Evolutionary conservation across 2,888 invertebrate genomes (phyloP), one percentile per base, ranked within the genome.

Genomic region (Siphonodentalium dalli): DNA sequence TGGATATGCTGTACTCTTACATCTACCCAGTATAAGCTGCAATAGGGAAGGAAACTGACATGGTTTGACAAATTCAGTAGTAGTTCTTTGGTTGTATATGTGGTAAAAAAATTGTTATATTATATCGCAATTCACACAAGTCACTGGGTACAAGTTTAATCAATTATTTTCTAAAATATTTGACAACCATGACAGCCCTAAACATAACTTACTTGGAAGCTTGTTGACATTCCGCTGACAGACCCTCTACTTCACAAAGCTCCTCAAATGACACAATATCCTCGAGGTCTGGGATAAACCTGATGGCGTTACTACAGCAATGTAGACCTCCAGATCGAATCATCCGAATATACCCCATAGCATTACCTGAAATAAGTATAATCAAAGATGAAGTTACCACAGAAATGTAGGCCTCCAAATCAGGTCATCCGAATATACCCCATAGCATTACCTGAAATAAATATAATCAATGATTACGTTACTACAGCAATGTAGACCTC

Each of bases 361-460:
- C 93, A 83, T 97, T 97, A 15, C 87, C 87, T 86, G 66, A 28
- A 62, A 58, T 35, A n/a, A 37, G n/a, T n/a, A n/a, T n/a, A n/a
- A n/a, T n/a, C n/a, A n/a, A 42, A n/a, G 33, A 93, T 90, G 0
- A 94, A 92, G 78, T 92, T 91, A 7, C 93, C 91, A 74, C 93
- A 91, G 68, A 93, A 93, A 78, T 96, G 91, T 38, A 95, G 86
- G 4, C 94, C 93, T 18, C 97, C 98, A 0, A 96, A 93, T 47
- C 94, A 87, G 53, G 99, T 90, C 84, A 97, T 88, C 42, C 98
- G 87, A 4, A 99, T 91, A 77, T 96, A 97, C 2, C 96, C 97
- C 87, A 98, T 89, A 0, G 95, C 93, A 83, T 97, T 97, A 15
- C 87, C 87, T 86, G 66, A 28, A 62, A 58, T 35, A n/a, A 37